Evolutionary conservation across 2,888 invertebrate genomes (phyloP), one percentile per base, ranked within the genome.

Genomic region (Callyntrura guangdongensis): DNA sequence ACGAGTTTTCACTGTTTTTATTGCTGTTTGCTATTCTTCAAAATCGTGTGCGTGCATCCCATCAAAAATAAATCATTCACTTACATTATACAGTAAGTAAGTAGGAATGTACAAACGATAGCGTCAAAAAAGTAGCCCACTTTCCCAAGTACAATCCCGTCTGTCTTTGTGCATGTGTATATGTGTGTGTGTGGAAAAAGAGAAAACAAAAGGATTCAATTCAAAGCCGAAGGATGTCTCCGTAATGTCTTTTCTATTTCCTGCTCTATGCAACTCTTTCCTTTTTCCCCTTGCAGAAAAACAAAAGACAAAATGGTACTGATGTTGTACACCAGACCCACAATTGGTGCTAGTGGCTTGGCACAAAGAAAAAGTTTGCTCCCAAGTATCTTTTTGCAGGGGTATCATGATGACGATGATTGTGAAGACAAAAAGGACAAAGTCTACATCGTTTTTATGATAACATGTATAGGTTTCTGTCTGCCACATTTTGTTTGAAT

Each of bases 31-130:
- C 36, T 36, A 36, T 36, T 36, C 36, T 36, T 36, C 36, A 67
- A 67, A 17, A 67, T 22, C 6, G 25, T 25, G 67, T 67, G 45
- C n/a, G 36, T 69, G 22, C 22, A 74, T 49, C 49, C 49, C 74
- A 74, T 74, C 74, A 74, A 74, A 74, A 74, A 49, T 74, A 74
- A 74, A 74, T 74, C 74, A 74, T 74, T 74, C 74, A 49, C 20
- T 74, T 47, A 47, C 22, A n/a, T 74, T 47, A 74, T 49, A 49
- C 74, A 74, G 74, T 17, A 45, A 17, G 59, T 12, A 8, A 20
- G 17, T n/a, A 61, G n/a, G 17, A 8, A 56, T 5, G 11, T 11
- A 11, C 49, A 8, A n/a, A 14, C 12, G 53, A 9, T 12, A 53
- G 11, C 36, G 36, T 6, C 3, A 17, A 17, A 17, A 8, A 17